Base-by-base conservation (phyloP, 2,797 vertebrate species). In the Pterois miles region DNA sequence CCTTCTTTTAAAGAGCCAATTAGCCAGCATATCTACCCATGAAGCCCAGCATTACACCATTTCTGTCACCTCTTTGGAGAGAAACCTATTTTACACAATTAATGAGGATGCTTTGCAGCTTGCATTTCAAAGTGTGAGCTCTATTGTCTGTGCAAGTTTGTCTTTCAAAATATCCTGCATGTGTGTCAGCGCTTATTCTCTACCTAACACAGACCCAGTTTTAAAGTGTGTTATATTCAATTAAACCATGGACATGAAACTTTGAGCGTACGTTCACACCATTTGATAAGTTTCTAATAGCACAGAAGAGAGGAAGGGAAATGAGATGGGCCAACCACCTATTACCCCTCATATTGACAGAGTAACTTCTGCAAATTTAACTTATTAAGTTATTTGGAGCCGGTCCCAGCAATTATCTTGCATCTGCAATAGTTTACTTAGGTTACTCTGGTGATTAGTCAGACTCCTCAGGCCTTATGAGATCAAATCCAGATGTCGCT, bases 1-100 rank as follows among this genome's bases (percentile, higher is more conserved):
- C 92, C 86, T 93, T 91, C 87, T 92, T 94, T 94, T 94, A 95
- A 94, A 95, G 91, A 94, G 93, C 93, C 94, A 96, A 96, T 96
- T 96, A 96, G 91, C 83, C 85, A 63, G 87, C 83, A 92, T 88
- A 92, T 94, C 93, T 88, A 89, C 89, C 88, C 90, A 90, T 88
- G 92, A 92, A 94, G 85, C 86, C 91, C 79, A 54, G 85, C 86
- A 90, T 92, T 93, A 92, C 90, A 91, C 87, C 83, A 90, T 89
- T 85, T 80, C 83, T 93, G 91, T 93, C 93, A 94, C 89, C 93
- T 91, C 90, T 88, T 88, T 85, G 80, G 84, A 88, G 84, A 92
- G 91, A 88, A 93, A 93, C 91, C 91, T 89, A 93, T 93, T 95
- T 94, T 93, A 91, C 91, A 92, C 93, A 90, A 94, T 95, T 95